Percentiles rank a stretch among this genome's conserved stretches.
phyloP scores from a whole-genome alignment of 2,113 vertebrate species.

The Chauna torquata region DNA sequence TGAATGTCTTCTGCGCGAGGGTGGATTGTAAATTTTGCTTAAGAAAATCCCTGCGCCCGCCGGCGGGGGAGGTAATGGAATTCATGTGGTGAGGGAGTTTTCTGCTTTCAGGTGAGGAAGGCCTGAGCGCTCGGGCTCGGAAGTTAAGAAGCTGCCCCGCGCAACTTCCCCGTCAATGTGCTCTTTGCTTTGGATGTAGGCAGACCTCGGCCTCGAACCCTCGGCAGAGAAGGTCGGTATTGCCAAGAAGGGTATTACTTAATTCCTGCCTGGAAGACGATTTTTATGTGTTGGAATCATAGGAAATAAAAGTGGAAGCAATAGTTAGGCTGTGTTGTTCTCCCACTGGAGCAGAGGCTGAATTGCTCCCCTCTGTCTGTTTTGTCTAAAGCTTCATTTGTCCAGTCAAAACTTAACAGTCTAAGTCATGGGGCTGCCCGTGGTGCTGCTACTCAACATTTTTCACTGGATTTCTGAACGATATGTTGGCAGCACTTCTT shows the following conservation, averaged over 20 bases:
- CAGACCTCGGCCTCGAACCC: not conserved
- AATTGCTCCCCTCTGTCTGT: not conserved
- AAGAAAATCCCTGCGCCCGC: accelerated
- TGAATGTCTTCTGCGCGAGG: accelerated
- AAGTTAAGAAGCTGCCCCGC: not conserved
- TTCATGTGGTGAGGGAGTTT: not conserved
- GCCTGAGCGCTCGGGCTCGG: not conserved
- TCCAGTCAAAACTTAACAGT: not conserved
- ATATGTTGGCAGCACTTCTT: not conserved
- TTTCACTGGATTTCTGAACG: not conserved
- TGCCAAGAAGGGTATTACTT: not conserved
- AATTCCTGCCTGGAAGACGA: accelerated
- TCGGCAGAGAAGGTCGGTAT: not conserved
- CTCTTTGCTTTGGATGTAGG: not conserved
- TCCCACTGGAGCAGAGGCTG: accelerated
- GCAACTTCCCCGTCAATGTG: accelerated
- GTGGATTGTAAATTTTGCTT: not conserved
- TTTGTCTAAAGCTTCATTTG: not conserved
- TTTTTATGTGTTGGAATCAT: not conserved
- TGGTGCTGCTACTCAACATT: not conserved
- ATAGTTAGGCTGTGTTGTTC: not conserved
- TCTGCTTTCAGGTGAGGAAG: not conserved
- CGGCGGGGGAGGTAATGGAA: not conserved
- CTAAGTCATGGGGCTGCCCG: not conserved
- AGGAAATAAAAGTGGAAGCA: not conserved